phyloP scores from a whole-genome alignment of 2,113 vertebrate genomes.

The Rhegmatorhina hoffmannsi region DNA sequence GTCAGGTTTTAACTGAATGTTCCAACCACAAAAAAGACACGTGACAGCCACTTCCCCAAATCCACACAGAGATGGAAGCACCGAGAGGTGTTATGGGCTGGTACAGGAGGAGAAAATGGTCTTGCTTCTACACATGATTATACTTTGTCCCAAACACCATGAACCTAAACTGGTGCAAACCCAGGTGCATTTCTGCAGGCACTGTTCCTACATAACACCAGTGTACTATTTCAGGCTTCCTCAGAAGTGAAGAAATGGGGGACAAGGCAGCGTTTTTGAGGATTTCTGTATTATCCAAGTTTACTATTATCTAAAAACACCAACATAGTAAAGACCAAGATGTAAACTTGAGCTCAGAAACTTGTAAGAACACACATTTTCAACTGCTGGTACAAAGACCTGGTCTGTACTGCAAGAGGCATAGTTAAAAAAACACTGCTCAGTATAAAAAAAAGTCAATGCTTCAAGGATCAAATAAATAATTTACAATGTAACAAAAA shows the following conservation, averaged over 20 bases:
- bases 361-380: background rate
- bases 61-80: background rate
- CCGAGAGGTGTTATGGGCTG: background rate
- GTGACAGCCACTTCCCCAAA: background rate
- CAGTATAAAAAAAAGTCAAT: constrained; percentile 1
- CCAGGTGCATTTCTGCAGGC: background rate
- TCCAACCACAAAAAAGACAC: background rate
- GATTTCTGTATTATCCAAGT: constrained; percentile 36
- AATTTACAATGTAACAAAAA: constrained; percentile 1
- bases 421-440: constrained; percentile 35
- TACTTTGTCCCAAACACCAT: background rate
- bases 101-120: background rate
- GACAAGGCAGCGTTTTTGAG: background rate
- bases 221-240: background rate
- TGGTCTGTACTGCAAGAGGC: background rate
- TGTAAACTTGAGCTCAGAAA: background rate
- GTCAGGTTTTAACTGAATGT: background rate
- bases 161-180: background rate
- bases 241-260: background rate
- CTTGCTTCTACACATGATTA: background rate
- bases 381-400: background rate
- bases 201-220: background rate
- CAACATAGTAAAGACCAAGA: background rate
- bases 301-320: constrained; percentile 23
- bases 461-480: constrained; percentile 27